phyloP scores from a whole-genome alignment of 2,888 invertebrate species.

The Rotaria macrura region DNA sequence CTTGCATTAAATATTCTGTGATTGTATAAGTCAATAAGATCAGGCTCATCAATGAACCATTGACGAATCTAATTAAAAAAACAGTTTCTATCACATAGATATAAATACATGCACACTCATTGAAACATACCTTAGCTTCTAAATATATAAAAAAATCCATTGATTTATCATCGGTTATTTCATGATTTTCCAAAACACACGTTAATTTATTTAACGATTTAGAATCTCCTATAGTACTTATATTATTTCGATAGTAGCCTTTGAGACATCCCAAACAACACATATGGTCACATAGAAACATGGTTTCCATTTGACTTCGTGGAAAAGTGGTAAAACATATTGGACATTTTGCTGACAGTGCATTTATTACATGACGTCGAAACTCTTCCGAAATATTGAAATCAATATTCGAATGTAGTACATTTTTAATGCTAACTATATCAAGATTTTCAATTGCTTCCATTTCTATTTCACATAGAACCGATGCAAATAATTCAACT shows the following conservation, averaged over 20 bases:
- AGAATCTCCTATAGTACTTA: neutral
- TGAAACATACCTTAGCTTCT: neutral
- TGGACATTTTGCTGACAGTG: neutral
- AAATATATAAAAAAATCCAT: neutral
- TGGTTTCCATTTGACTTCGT: neutral
- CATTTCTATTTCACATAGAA: neutral
- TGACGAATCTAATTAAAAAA: neutral
- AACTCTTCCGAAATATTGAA: neutral
- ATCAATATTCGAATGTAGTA: neutral
- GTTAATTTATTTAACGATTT: neutral
- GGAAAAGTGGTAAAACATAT: neutral
- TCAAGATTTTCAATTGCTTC: neutral
- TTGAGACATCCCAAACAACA: neutral
- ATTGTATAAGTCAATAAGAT: neutral
- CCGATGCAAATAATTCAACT: neutral
- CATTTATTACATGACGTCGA: neutral
- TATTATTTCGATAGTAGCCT: neutral
- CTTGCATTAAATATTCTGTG: neutral
- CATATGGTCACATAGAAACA: neutral
- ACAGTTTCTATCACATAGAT: too few species aligned
- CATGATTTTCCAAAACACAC: neutral
- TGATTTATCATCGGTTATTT: neutral
- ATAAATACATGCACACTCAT: neutral
- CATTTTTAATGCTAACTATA: neutral
- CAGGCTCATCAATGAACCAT: neutral